Base-by-base conservation (phyloP, 64 coral and sea anemone genomes). In the Montipora capricornis region DNA sequence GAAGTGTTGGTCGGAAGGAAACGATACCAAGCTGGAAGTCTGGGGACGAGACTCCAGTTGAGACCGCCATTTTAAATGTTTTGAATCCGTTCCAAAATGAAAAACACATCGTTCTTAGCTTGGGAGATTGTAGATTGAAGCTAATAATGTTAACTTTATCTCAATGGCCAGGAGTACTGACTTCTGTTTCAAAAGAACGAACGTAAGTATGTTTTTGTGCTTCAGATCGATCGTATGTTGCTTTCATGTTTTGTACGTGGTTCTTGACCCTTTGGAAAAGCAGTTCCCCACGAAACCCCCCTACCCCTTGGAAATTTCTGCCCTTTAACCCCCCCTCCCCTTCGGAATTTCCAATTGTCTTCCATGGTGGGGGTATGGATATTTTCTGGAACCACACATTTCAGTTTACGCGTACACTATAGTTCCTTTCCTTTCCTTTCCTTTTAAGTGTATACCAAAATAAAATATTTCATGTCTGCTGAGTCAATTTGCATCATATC, bases 321-420 rank as follows among this genome's bases (percentile, higher is more conserved):
- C 0, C 12, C 44, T 44, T 76, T 76, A 46, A 45, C 24, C 74
- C 60, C 74, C 74, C 74, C 74, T 44, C 74, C 1, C 44, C 44
- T 44, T 76, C 24, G 22, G 26, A 76, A 76, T 76, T 76, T 76
- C 74, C 74, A 76, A 12, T 76, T 0, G 0, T 45, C 74, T 44
- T 76, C 74, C 26, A 0, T 76, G 74, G 74, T 6, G 53, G 74
- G 74, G 74, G 74, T 76, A 76, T 76, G 74, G 74, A 76, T 76
- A 76, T 76, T 76, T 76, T 45, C 44, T 76, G 74, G 74, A 76
- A 76, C 74, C 74, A 76, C 69, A 26, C 26, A 29, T 22, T 22
- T 22, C 22, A 22, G 22, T 22, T 22, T 22, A 22, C 22, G 22
- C 22, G 22, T 22, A 22, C 22, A 22, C 22, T 22, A 22, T 22